Evolutionary conservation across 2,113 vertebrate species (phyloP).

Genomic region (Plecotus auritus): DNA sequence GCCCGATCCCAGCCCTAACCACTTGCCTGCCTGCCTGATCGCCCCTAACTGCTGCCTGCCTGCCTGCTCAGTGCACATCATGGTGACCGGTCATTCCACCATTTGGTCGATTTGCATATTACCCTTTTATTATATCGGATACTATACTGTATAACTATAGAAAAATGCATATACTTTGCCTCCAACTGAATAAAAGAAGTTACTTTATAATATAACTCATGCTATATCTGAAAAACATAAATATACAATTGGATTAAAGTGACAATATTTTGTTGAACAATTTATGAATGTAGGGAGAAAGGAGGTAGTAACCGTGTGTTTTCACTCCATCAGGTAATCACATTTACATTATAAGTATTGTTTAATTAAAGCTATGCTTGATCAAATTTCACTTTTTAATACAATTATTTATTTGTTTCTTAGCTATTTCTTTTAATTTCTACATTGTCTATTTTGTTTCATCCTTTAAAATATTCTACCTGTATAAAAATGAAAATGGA

Average conservation of each 20-base stretch:
- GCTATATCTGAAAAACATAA: neutral
- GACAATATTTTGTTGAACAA: neutral
- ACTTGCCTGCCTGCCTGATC: no score
- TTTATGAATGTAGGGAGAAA: neutral
- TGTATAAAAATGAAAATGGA: neutral
- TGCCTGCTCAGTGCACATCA: no score
- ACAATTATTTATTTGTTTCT: neutral
- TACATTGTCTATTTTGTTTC: neutral
- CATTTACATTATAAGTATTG: neutral
- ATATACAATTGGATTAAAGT: neutral
- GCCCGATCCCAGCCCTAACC: no score
- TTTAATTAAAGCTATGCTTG: neutral
- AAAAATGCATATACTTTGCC: neutral
- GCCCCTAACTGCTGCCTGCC: no score
- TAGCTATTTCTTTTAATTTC: slow-evolving; percentile 3
- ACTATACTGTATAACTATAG: neutral
- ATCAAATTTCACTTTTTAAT: neutral
- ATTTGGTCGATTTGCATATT: no score
- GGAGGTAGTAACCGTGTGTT: neutral
- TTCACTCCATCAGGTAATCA: neutral
- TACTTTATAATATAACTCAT: neutral
- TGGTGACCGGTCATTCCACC: no score
- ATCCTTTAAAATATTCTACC: neutral
- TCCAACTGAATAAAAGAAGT: neutral
- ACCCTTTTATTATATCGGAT: no score